These are phyloP conservation scores for Orcinus orca DNA, from an alignment of 2,113 vertebrate species.

Conservation along the genomic window DNA sequence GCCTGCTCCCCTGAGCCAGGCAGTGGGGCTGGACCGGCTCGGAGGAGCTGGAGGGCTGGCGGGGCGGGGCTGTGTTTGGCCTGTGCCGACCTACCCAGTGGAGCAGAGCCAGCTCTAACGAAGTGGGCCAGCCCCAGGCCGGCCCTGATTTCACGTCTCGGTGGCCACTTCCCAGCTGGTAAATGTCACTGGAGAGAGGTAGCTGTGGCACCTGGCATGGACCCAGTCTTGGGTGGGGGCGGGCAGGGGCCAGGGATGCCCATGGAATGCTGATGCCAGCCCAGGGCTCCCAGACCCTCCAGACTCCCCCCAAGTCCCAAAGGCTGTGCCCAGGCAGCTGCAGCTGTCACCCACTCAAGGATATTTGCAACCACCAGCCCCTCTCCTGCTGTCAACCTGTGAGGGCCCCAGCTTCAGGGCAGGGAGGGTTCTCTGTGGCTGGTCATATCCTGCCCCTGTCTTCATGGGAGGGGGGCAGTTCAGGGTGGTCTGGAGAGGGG, in stretches of 20 bases:
- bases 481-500: neutral
- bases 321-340: neutral
- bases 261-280: neutral
- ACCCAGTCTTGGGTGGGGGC: neutral
- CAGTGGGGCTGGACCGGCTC: rapidly evolving
- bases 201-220: slow-evolving; percentile 22
- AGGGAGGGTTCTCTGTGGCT: neutral
- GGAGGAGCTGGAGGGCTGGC: neutral
- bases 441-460: neutral
- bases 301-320: neutral
- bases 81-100: neutral
- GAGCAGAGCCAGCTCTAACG: slow-evolving; percentile 59
- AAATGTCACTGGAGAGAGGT: slow-evolving; percentile 68
- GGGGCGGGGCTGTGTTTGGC: neutral
- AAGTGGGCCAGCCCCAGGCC: slow-evolving; percentile 60
- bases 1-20: neutral
- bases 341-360: neutral
- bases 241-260: neutral
- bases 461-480: neutral
- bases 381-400: neutral
- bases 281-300: neutral
- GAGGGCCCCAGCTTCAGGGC: neutral
- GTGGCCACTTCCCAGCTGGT: slow-evolving; percentile 59
- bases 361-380: neutral
- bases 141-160: slow-evolving; percentile 63